These are phyloP conservation scores for Amitus sp. DNA, from an alignment of 2,888 invertebrate species.

Conservation along the genomic window DNA sequence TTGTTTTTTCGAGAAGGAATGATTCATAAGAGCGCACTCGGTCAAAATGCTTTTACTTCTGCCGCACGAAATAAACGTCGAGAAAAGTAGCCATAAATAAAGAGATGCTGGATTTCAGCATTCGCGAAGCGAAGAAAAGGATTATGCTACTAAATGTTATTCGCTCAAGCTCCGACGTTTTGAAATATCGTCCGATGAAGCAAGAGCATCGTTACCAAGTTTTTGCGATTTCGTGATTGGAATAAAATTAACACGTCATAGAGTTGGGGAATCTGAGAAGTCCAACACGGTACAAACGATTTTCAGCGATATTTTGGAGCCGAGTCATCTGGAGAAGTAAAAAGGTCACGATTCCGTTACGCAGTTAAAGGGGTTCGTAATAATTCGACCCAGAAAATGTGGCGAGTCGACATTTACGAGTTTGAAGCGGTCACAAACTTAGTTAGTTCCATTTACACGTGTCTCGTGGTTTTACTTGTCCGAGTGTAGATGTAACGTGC, in stretches of 20 bases:
- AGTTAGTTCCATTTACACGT: too few species aligned
- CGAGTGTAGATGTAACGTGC: not conserved
- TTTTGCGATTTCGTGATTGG: not conserved
- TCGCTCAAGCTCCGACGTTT: not conserved
- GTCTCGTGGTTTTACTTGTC: too few species aligned
- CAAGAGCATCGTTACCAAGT: not conserved
- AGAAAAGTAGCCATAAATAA: conserved; percentile 9
- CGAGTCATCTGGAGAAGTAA: not conserved
- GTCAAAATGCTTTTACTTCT: conserved; percentile 6
- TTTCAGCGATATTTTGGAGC: too few species aligned
- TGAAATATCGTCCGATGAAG: not conserved
- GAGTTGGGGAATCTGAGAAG: too few species aligned
- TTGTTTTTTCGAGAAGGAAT: too few species aligned
- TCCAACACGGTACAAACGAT: too few species aligned
- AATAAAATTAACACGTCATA: not conserved
- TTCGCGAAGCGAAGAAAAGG: conserved; percentile 1
- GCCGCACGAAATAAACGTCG: conserved; percentile 9
- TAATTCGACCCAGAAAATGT: conserved; percentile 2
- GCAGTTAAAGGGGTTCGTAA: not conserved
- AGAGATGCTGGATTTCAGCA: conserved; percentile 2
- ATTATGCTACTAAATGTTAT: not conserved
- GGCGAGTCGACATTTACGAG: not conserved
- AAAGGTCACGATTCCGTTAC: too few species aligned
- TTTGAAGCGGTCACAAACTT: too few species aligned
- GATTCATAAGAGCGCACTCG: not conserved